These are phyloP conservation scores for Leptonema lineaticorne DNA, from an alignment of 1,140 invertebrate genomes.

Conservation along the genomic window DNA sequence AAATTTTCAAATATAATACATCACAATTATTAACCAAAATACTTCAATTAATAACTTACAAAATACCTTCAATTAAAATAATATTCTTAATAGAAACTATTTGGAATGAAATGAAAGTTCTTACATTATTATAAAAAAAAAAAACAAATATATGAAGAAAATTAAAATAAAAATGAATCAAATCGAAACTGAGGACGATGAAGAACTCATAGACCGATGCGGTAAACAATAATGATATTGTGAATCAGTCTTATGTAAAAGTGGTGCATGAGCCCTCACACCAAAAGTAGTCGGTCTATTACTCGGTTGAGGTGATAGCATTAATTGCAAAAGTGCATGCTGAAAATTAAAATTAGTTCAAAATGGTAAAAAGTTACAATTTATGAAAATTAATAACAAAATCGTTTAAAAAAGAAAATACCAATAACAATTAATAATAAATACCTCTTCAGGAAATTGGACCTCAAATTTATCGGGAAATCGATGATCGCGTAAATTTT, in stretches of 20 bases:
- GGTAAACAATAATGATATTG: slow-evolving; percentile 36
- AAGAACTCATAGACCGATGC: slow-evolving; percentile 3
- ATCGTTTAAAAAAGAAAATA: too few relatives aligned
- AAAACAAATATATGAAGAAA: too few relatives aligned
- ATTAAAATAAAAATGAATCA: too few relatives aligned
- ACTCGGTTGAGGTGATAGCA: slow-evolving; percentile 73
- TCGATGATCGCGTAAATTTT: slow-evolving; percentile 62
- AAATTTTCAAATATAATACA: too few relatives aligned
- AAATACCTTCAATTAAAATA: too few relatives aligned
- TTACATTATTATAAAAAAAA: too few relatives aligned
- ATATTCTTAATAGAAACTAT: too few relatives aligned
- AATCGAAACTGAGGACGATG: slow-evolving; percentile 22
- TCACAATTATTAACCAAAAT: too few relatives aligned
- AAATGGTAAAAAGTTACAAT: slow-evolving; percentile 25
- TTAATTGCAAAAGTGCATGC: slow-evolving; percentile 70
- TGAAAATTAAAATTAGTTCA: slow-evolving; percentile 52
- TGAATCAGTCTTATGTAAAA: slow-evolving; percentile 32
- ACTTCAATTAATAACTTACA: too few relatives aligned
- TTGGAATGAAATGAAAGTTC: too few relatives aligned
- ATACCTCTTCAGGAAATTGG: slow-evolving; percentile 71
- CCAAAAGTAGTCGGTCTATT: slow-evolving; percentile 75
- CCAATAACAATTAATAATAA: not conserved
- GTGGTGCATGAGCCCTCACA: slow-evolving; percentile 53
- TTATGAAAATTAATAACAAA: not conserved
- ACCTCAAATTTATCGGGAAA: slow-evolving; percentile 71